Evolutionary conservation across 2,113 vertebrate genomes (phyloP).

Genomic region (Aegypius monachus): DNA sequence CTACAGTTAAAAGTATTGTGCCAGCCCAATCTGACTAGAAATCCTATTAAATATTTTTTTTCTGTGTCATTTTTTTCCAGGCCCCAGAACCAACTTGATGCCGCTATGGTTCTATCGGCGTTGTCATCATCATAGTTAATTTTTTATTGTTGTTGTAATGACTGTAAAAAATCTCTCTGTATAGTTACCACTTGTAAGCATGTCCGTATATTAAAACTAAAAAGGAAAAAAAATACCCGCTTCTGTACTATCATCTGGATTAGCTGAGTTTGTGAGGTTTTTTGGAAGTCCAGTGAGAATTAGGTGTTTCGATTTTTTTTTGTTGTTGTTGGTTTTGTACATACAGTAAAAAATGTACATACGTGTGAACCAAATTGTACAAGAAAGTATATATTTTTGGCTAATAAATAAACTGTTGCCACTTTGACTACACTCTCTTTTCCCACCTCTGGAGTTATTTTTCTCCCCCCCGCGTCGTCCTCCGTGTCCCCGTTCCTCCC

Average conservation of each 20-base stretch:
- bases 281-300: constrained; percentile 86
- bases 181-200: constrained; percentile 94
- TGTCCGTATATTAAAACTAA: constrained; percentile 89
- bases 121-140: constrained; percentile 82
- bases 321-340: constrained; percentile 82
- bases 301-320: constrained; percentile 83
- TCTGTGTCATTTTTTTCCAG: constrained; percentile 78
- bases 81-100: constrained; percentile 90
- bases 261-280: constrained; percentile 82
- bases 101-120: constrained; percentile 84
- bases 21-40: background rate
- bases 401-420: constrained; percentile 99
- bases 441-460: background rate
- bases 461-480: background rate
- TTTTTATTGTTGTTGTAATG: constrained; percentile 76
- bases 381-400: constrained; percentile 99
- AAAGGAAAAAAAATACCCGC: constrained; percentile 60
- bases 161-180: constrained; percentile 89
- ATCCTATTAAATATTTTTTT: background rate
- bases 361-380: constrained; percentile 99
- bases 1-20: background rate
- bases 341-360: constrained; percentile 98
- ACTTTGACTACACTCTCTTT: constrained; percentile 80
- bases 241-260: constrained; percentile 89
- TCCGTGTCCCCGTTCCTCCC: too few relatives aligned